A percentile compares a stretch with the other conserved stretches of the same genome.
Conservation (phyloP, 2,113 vertebrate genomes). For the Triplophysa dalaica region DNA sequence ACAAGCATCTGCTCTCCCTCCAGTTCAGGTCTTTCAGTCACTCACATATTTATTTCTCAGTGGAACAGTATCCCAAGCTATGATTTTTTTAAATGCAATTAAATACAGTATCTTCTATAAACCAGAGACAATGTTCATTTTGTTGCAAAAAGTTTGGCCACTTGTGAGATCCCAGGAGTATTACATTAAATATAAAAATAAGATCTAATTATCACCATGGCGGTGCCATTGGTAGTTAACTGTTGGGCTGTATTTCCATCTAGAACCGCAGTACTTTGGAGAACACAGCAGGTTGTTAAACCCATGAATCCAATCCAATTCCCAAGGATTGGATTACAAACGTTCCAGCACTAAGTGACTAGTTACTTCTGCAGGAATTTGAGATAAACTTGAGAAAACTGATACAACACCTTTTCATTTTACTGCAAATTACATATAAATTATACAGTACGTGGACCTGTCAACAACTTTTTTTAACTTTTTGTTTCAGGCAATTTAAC, state of each 20-base stretch:
- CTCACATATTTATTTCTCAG: background rate
- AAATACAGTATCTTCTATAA: background rate
- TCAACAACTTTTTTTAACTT: background rate
- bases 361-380: background rate
- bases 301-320: too few species aligned
- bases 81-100: background rate
- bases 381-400: background rate
- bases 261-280: background rate
- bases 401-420: background rate
- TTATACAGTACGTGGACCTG: background rate
- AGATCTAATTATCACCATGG: background rate
- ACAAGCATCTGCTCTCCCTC: constrained; percentile 2
- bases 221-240: background rate
- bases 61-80: background rate
- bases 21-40: background rate
- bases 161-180: background rate
- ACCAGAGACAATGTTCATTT: background rate
- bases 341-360: background rate
- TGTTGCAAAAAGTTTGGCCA: too few species aligned
- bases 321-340: background rate
- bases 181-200: background rate
- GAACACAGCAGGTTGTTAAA: background rate
- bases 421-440: too few species aligned
- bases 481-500: too few species aligned
- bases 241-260: constrained; percentile 4